Evolutionary conservation across 2,888 invertebrate species (phyloP).

Genomic region (Abrostola tripartita): DNA sequence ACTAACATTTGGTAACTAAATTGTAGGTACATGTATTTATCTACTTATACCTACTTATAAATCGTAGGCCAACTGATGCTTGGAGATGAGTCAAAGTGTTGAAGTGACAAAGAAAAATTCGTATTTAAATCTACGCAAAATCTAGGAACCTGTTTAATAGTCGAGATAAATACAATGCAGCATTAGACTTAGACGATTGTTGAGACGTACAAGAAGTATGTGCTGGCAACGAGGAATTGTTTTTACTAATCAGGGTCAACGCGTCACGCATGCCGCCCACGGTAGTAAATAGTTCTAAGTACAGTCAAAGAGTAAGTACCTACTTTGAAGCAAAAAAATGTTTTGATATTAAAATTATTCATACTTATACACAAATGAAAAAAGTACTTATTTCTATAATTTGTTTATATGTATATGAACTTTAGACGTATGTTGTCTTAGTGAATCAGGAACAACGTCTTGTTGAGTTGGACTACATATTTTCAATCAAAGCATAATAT

Average conservation of each 20-base stretch:
- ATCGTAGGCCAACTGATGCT: too few species aligned
- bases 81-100: too few species aligned
- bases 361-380: background rate
- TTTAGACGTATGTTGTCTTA: too few species aligned
- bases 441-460: too few species aligned
- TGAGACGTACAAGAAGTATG: conserved; percentile 7
- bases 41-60: too few species aligned
- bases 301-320: conserved; percentile 5
- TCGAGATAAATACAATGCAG: conserved; percentile 1
- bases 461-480: too few species aligned
- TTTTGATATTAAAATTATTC: conserved; percentile 1
- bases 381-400: too few species aligned
- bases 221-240: conserved; percentile 21
- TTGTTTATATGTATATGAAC: too few species aligned
- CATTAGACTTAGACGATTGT: background rate
- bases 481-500: too few species aligned
- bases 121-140: too few species aligned
- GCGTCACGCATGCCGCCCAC: conserved; percentile 40
- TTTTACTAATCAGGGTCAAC: conserved; percentile 45
- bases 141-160: background rate
- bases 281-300: conserved; percentile 19
- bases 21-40: too few species aligned
- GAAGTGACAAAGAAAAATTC: background rate
- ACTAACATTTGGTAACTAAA: too few species aligned
- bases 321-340: conserved; percentile 6